These are phyloP conservation scores for Melanerpes formicivorus DNA, from an alignment of 2,113 vertebrate genomes.

Conservation along the genomic window DNA sequence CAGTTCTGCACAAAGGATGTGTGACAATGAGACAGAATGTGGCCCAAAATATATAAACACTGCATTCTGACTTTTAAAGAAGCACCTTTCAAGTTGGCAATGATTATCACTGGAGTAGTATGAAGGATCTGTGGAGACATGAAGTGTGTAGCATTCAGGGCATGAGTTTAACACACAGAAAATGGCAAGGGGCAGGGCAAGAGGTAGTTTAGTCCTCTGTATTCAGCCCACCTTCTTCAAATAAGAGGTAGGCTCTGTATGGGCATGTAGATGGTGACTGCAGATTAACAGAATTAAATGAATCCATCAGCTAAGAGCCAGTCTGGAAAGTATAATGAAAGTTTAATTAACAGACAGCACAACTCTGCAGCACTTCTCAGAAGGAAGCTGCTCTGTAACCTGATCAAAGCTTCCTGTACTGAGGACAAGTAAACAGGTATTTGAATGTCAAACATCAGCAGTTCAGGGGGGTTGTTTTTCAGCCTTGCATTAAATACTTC, in stretches of 20 bases:
- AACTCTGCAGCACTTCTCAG: not conserved
- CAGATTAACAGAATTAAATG: not conserved
- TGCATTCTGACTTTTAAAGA: no score
- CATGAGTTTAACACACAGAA: not conserved
- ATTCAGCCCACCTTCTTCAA: not conserved
- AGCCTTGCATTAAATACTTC: not conserved
- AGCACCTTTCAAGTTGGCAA: no score
- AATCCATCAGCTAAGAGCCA: not conserved
- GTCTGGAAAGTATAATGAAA: not conserved
- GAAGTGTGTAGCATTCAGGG: no score
- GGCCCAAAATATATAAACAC: no score
- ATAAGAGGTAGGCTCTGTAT: not conserved
- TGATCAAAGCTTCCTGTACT: not conserved
- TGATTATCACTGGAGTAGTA: no score
- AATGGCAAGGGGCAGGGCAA: not conserved
- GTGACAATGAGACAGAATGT: not conserved
- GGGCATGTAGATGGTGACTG: not conserved
- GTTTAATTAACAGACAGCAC: not conserved
- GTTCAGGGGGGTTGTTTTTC: not conserved
- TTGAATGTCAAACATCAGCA: not conserved
- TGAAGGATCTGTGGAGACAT: no score
- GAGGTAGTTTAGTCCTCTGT: not conserved
- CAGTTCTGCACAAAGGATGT: not conserved
- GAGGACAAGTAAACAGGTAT: not conserved
- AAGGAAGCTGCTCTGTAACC: not conserved